A percentile compares a stretch with the other conserved stretches of the same genome.
Evolutionary conservation across 2,113 vertebrate genomes (phyloP).

Genomic region (Pygoscelis antarcticus): DNA sequence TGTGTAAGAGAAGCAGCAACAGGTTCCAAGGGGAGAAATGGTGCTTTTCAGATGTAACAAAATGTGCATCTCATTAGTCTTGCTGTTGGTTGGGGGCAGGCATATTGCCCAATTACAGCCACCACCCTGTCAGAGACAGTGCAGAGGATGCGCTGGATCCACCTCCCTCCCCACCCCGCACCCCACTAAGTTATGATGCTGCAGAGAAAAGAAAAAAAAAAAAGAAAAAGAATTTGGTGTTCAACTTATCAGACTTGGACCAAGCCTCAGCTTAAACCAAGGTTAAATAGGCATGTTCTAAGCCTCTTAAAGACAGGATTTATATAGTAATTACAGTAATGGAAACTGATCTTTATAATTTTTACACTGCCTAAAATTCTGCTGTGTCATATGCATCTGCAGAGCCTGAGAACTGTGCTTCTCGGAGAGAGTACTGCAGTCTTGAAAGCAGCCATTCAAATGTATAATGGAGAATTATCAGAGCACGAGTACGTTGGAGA

Average conservation of each 20-base stretch:
- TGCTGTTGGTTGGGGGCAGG: not conserved
- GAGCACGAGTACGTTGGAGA: not conserved
- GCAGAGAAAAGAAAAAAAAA: not conserved
- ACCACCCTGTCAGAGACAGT: not conserved
- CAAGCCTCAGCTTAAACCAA: conserved; percentile 31
- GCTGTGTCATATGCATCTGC: conserved; percentile 59
- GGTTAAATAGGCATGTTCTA: conserved; percentile 59
- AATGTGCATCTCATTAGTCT: not conserved
- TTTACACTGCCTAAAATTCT: conserved; percentile 57
- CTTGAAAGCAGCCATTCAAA: conserved; percentile 48
- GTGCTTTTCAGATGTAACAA: not conserved
- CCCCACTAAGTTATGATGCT: conserved; percentile 1
- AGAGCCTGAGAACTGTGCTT: conserved; percentile 25
- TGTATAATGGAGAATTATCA: not conserved
- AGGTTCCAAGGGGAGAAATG: conserved; percentile 61
- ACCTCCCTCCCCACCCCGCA: not conserved
- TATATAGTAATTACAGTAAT: conserved; percentile 68
- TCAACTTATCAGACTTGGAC: conserved; percentile 20
- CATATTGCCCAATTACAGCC: not conserved
- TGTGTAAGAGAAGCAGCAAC: conserved; percentile 8
- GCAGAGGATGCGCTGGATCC: not conserved
- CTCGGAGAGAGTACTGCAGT: conserved; percentile 20
- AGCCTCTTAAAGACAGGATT: conserved; percentile 51
- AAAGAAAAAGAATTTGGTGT: not conserved
- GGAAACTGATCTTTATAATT: conserved; percentile 62